Evolutionary conservation across 2,888 invertebrate genomes (phyloP).

Genomic region (Entomobrya proxima): DNA sequence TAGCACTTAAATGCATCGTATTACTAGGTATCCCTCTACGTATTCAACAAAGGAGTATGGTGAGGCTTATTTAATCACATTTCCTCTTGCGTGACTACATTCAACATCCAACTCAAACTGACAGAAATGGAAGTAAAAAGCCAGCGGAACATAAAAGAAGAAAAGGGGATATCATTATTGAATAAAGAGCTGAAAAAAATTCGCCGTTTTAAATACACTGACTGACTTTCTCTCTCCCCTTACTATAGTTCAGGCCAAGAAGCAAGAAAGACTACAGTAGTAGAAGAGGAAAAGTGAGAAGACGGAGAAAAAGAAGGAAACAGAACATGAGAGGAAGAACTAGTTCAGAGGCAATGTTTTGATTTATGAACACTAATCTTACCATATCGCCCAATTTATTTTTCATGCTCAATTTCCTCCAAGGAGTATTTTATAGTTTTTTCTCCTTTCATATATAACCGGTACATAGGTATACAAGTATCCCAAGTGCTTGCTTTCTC

Average conservation of each 20-base stretch:
- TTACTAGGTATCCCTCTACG: background rate
- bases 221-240: constrained; percentile 1
- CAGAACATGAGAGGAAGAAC: constrained; percentile 13
- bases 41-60: constrained; percentile 42
- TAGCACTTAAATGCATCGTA: background rate
- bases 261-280: background rate
- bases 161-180: constrained; percentile 45
- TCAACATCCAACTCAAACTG: constrained; percentile 47
- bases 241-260: background rate
- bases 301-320: constrained; percentile 7
- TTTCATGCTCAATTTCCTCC: constrained; percentile 72
- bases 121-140: constrained; percentile 34
- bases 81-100: constrained; percentile 59
- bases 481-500: background rate
- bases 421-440: constrained; percentile 53
- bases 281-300: constrained; percentile 31
- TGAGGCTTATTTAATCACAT: constrained; percentile 55
- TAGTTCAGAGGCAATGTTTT: constrained; percentile 55
- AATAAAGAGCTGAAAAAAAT: constrained; percentile 41
- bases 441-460: constrained; percentile 8
- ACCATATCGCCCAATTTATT: constrained; percentile 72
- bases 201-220: constrained; percentile 52
- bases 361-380: constrained; percentile 73
- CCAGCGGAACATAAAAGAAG: constrained; percentile 24
- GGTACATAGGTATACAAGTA: background rate